phyloP scores from a whole-genome alignment of 2,797 vertebrate species.

The Etheostoma nigrum region DNA sequence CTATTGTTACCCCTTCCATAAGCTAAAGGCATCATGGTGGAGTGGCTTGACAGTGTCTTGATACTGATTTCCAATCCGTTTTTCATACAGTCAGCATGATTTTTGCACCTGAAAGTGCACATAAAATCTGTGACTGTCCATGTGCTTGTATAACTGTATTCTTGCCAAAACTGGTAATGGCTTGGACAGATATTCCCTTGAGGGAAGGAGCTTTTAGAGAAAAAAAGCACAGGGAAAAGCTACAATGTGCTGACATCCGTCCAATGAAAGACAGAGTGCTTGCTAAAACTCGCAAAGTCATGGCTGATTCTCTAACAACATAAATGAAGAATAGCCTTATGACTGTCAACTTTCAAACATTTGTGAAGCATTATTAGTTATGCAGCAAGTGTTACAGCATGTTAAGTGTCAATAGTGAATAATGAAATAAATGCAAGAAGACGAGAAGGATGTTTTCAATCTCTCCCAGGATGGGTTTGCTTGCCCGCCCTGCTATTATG shows the following conservation, averaged over 20 bases:
- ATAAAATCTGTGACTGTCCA: constrained; percentile 38
- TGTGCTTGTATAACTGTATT: constrained; percentile 56
- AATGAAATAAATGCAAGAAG: constrained; percentile 9
- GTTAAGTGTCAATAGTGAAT: constrained; percentile 29
- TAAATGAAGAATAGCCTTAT: constrained; percentile 39
- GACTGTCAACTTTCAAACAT: constrained; percentile 32
- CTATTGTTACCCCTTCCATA: constrained; percentile 12
- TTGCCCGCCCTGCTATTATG: constrained; percentile 19
- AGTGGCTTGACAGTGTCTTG: constrained; percentile 38
- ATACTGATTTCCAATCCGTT: constrained; percentile 37
- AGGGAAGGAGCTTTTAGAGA: constrained; percentile 64
- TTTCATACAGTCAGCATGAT: constrained; percentile 36
- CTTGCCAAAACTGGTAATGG: constrained; percentile 64
- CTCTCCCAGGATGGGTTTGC: constrained; percentile 21
- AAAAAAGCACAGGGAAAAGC: constrained; percentile 28
- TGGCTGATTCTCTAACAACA: constrained; percentile 27
- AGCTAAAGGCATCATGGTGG: constrained; percentile 35
- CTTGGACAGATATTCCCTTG: constrained; percentile 66
- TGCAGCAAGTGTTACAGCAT: constrained; percentile 23
- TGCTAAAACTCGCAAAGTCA: constrained; percentile 52
- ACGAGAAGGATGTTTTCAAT: neutral
- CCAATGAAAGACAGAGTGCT: constrained; percentile 25
- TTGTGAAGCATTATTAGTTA: constrained; percentile 27
- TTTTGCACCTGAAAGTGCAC: constrained; percentile 64
- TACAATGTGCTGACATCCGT: constrained; percentile 47